phyloP scores from a whole-genome alignment of 2,888 invertebrate species.

The Lagria hirta region DNA sequence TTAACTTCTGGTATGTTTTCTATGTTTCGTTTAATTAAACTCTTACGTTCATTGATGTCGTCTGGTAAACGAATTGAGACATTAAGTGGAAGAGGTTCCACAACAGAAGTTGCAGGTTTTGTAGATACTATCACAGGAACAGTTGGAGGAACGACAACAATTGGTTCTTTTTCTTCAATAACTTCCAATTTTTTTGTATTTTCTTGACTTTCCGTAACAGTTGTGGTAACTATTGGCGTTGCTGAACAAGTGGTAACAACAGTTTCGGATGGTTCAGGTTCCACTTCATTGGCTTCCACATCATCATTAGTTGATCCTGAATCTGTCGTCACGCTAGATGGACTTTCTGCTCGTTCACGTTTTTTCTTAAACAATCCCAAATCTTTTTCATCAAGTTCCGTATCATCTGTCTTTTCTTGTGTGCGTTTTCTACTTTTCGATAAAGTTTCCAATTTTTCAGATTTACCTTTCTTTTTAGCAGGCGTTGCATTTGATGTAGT shows the following conservation, averaged over 20 bases:
- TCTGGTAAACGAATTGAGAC: slow-evolving; percentile 53
- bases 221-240: slow-evolving; percentile 12
- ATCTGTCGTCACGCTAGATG: slow-evolving; percentile 81
- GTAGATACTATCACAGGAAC: slow-evolving; percentile 20
- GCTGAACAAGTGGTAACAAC: slow-evolving; percentile 36
- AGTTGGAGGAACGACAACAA: slow-evolving; percentile 11
- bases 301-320: slow-evolving; percentile 80
- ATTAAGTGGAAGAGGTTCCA: slow-evolving; percentile 47
- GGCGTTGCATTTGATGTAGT: slow-evolving; percentile 20
- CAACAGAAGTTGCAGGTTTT: slow-evolving; percentile 9
- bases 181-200: too few relatives aligned
- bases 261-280: slow-evolving; percentile 52
- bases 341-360: slow-evolving; percentile 62
- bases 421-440: slow-evolving; percentile 59
- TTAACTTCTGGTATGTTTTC: slow-evolving; percentile 37
- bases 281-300: slow-evolving; percentile 52
- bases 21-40: slow-evolving; percentile 50
- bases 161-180: slow-evolving; percentile 18
- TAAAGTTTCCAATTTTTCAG: slow-evolving; percentile 58
- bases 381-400: slow-evolving; percentile 55
- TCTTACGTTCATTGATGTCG: slow-evolving; percentile 52
- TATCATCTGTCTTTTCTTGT: slow-evolving; percentile 54
- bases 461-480: slow-evolving; percentile 43
- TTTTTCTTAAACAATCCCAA: slow-evolving; percentile 55
- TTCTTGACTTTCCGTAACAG: slow-evolving; percentile 3